phyloP scores from a whole-genome alignment of 2,113 vertebrate genomes.

The Brienomyrus longianalis region DNA sequence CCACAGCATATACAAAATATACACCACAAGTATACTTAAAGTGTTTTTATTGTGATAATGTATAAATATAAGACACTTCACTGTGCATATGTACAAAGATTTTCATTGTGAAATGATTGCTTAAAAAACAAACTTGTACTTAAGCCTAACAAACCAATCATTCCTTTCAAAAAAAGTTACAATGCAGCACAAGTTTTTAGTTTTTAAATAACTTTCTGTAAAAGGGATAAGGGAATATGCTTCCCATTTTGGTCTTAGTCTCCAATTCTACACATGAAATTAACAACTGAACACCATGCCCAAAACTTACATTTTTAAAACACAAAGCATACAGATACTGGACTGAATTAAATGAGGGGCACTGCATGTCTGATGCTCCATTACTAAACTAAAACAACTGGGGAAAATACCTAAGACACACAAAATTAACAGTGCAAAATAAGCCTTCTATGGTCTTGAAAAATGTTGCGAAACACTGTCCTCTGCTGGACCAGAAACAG shows the following conservation, averaged over 20 bases:
- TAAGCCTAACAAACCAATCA: slow-evolving; percentile 44
- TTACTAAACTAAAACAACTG: not conserved
- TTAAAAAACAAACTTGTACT: slow-evolving; percentile 28
- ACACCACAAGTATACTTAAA: slow-evolving; percentile 34
- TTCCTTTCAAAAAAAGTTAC: slow-evolving; percentile 42
- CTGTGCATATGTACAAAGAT: slow-evolving; percentile 54
- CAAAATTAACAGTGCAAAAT: slow-evolving; percentile 19
- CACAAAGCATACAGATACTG: slow-evolving; percentile 9
- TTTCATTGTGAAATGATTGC: slow-evolving; percentile 46
- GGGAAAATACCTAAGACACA: not conserved
- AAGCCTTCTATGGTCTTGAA: not conserved
- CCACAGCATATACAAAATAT: not conserved
- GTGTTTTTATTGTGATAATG: slow-evolving; percentile 61
- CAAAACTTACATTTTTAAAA: slow-evolving; percentile 12
- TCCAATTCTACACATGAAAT: slow-evolving; percentile 25
- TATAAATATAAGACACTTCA: slow-evolving; percentile 64
- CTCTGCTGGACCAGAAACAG: slow-evolving; percentile 33
- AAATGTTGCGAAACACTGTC: slow-evolving; percentile 37
- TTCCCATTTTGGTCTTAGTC: slow-evolving; percentile 46
- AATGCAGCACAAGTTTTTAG: slow-evolving; percentile 45
- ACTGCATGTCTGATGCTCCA: not conserved
- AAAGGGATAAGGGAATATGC: slow-evolving; percentile 37
- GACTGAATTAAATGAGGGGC: not conserved
- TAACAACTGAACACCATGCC: slow-evolving; percentile 41
- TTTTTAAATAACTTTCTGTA: slow-evolving; percentile 40